phyloP scores from a whole-genome alignment of 2,888 invertebrate genomes.

The Xestoiulus laeticollis region DNA sequence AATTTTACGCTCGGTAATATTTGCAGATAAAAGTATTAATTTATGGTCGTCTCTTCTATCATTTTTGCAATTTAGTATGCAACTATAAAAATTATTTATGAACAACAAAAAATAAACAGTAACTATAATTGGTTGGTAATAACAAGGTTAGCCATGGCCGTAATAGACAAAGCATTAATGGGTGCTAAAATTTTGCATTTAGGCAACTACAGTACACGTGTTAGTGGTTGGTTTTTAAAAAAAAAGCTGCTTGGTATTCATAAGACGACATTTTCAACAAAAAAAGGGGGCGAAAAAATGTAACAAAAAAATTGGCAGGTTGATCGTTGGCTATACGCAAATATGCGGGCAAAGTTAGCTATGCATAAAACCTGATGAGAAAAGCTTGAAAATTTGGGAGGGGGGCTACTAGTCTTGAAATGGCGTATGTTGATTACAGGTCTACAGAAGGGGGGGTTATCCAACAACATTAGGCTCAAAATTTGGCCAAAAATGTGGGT shows the following conservation, averaged over 20 bases:
- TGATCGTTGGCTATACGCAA: not conserved
- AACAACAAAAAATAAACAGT: not conserved
- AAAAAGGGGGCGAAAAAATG: not conserved
- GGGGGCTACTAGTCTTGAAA: conserved; percentile 39
- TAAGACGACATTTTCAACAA: not conserved
- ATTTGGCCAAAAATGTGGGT: conserved; percentile 32
- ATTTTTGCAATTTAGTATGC: not conserved
- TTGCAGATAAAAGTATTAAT: conserved; percentile 35
- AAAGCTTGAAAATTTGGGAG: conserved; percentile 30
- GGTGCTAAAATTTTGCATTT: conserved; percentile 35
- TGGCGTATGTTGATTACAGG: conserved; percentile 29
- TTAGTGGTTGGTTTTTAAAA: not conserved
- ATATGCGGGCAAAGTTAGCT: not conserved
- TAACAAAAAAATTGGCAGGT: not conserved
- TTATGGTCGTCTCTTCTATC: not conserved
- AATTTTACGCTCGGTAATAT: conserved; percentile 30
- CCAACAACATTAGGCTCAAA: conserved; percentile 33
- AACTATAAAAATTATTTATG: conserved; percentile 9
- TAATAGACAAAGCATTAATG: conserved; percentile 25
- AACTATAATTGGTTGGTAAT: conserved; percentile 38
- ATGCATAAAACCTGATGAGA: conserved; percentile 9
- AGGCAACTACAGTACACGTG: conserved; percentile 34
- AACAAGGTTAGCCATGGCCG: not conserved
- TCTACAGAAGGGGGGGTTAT: conserved; percentile 39
- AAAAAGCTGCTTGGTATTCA: conserved; percentile 27